Evolutionary conservation across 2,797 vertebrate genomes (phyloP).

Genomic region (Tiaroga cobitis): DNA sequence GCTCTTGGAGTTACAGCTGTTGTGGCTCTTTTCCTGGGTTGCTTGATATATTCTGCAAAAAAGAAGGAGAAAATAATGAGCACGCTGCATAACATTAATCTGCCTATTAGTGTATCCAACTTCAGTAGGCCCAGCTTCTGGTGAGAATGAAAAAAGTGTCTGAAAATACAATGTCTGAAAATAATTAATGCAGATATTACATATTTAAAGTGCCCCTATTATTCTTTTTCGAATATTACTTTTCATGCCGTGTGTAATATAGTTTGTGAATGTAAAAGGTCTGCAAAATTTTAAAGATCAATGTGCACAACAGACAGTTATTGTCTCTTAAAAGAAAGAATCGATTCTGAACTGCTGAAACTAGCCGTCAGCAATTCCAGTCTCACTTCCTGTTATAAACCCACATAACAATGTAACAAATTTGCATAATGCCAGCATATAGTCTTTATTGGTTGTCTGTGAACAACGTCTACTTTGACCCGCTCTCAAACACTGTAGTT

Average conservation of each 20-base stretch:
- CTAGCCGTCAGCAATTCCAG: background rate
- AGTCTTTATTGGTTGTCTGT: background rate
- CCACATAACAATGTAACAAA: background rate
- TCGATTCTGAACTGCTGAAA: background rate
- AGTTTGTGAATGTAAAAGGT: background rate
- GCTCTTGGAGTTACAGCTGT: constrained; percentile 73
- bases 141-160: constrained; percentile 56
- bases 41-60: constrained; percentile 65
- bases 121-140: constrained; percentile 63
- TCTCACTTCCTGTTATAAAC: background rate
- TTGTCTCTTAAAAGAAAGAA: background rate
- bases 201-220: background rate
- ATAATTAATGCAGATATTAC: background rate
- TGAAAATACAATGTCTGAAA: too few species aligned
- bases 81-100: constrained; percentile 60
- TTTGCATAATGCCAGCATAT: background rate
- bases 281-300: background rate
- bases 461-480: background rate
- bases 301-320: background rate
- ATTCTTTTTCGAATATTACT: background rate
- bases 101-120: constrained; percentile 57
- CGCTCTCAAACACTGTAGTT: background rate
- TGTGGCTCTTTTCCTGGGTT: constrained; percentile 65
- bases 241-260: background rate
- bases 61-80: constrained; percentile 68